These are phyloP conservation scores for Lamellibrachia luymesi DNA, from an alignment of 1,140 invertebrate genomes.

Conservation along the genomic window DNA sequence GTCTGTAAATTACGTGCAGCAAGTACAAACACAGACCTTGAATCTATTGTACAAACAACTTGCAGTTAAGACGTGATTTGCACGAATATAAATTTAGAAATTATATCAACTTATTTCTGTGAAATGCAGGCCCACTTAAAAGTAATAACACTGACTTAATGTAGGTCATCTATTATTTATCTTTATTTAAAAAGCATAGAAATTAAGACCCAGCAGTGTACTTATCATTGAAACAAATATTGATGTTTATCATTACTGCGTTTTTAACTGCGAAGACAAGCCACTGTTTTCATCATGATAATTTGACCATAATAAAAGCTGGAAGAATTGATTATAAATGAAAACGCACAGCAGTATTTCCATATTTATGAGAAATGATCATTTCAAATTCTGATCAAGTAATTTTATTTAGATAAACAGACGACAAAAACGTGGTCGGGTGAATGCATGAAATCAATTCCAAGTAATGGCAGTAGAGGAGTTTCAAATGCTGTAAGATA, in stretches of 20 bases:
- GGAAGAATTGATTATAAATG: neutral
- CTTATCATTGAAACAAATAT: neutral
- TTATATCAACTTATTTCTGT: neutral
- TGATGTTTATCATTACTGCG: neutral
- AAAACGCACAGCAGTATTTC: neutral
- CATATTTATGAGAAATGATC: conserved; percentile 1
- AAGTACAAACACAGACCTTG: neutral
- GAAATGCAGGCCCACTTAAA: neutral
- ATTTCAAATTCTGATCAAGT: neutral
- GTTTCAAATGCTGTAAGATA: too few species aligned
- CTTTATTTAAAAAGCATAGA: neutral
- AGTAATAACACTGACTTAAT: neutral
- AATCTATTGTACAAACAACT: neutral
- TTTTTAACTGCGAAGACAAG: neutral
- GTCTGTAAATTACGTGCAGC: neutral
- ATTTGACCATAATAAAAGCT: neutral
- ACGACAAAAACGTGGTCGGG: neutral
- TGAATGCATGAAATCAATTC: neutral
- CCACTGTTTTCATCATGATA: neutral
- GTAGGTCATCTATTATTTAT: neutral
- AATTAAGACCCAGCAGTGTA: neutral
- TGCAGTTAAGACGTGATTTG: neutral
- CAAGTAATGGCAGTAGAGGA: neutral
- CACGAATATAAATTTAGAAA: neutral
- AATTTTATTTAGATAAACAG: neutral